These are phyloP conservation scores for Notoglanidium macrostoma DNA, from an alignment of 2,797 vertebrate species.

Conservation along the genomic window DNA sequence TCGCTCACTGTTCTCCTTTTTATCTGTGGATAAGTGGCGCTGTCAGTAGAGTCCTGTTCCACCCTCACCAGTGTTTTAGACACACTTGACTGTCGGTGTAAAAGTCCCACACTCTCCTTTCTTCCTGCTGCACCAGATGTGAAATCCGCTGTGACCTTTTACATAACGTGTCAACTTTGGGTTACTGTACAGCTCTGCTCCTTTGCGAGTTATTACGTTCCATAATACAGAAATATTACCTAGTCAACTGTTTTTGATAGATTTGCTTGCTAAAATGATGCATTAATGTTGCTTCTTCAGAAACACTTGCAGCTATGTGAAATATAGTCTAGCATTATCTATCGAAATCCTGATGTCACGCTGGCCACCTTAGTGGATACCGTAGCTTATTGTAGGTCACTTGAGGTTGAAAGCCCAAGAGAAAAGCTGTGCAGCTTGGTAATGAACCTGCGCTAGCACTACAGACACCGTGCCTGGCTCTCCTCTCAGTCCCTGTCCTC, in stretches of 20 bases:
- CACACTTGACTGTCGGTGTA: slow-evolving; percentile 1
- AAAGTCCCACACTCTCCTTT: slow-evolving; percentile 3
- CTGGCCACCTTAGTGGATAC: slow-evolving; percentile 2
- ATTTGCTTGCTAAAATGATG: slow-evolving; percentile 3
- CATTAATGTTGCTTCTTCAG: neutral
- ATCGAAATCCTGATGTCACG: neutral
- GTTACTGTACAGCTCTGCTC: neutral
- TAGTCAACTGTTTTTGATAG: neutral
- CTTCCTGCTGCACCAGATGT: slow-evolving; percentile 15
- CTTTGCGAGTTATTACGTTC: neutral
- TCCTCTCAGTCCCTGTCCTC: slow-evolving; percentile 35
- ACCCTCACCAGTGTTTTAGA: slow-evolving; percentile 31
- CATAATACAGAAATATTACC: neutral
- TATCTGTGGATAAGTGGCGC: slow-evolving; percentile 45
- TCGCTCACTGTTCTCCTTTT: slow-evolving; percentile 40
- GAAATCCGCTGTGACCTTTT: slow-evolving; percentile 14
- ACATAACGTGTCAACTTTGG: slow-evolving; percentile 2
- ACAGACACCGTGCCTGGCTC: slow-evolving; percentile 12
- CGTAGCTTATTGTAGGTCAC: slow-evolving; percentile 50
- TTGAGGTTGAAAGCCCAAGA: slow-evolving; percentile 43
- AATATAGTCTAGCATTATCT: neutral
- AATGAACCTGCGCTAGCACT: slow-evolving; percentile 11
- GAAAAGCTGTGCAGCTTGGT: slow-evolving; percentile 26
- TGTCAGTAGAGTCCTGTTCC: slow-evolving; percentile 37
- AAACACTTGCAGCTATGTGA: neutral